phyloP scores from a whole-genome alignment of 2,888 invertebrate genomes.

The Caenorhabditis drosophilae region DNA sequence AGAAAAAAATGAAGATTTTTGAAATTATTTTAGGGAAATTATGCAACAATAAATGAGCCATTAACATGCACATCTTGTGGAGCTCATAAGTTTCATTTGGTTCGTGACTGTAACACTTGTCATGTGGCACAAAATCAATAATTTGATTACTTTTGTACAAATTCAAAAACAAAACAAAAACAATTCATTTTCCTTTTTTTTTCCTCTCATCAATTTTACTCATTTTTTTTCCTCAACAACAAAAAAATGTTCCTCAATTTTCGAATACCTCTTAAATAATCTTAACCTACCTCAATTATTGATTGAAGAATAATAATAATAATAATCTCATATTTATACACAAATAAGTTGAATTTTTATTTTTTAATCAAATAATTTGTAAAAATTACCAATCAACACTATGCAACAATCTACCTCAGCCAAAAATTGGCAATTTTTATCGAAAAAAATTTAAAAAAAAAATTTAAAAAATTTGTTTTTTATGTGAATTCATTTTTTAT shows the following conservation, averaged over 20 bases:
- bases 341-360: neutral
- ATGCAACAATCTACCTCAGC: neutral
- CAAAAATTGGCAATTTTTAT: too few relatives aligned
- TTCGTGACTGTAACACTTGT: conserved; percentile 28
- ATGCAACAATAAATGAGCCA: conserved; percentile 44
- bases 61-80: conserved; percentile 48
- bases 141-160: neutral
- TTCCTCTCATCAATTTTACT: neutral
- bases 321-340: neutral
- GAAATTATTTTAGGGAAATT: conserved; percentile 49
- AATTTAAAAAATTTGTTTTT: neutral
- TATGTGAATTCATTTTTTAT: neutral
- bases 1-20: too few relatives aligned
- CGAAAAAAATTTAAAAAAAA: neutral
- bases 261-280: too few relatives aligned
- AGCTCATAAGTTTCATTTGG: conserved; percentile 39
- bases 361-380: neutral
- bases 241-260: too few relatives aligned
- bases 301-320: too few relatives aligned
- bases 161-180: neutral
- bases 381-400: neutral
- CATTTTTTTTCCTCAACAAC: neutral
- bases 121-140: conserved; percentile 13
- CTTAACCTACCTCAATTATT: too few relatives aligned
- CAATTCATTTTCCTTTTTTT: neutral